Evolutionary conservation across 2,888 invertebrate genomes (phyloP).

Genomic region (Philereme vetulata): DNA sequence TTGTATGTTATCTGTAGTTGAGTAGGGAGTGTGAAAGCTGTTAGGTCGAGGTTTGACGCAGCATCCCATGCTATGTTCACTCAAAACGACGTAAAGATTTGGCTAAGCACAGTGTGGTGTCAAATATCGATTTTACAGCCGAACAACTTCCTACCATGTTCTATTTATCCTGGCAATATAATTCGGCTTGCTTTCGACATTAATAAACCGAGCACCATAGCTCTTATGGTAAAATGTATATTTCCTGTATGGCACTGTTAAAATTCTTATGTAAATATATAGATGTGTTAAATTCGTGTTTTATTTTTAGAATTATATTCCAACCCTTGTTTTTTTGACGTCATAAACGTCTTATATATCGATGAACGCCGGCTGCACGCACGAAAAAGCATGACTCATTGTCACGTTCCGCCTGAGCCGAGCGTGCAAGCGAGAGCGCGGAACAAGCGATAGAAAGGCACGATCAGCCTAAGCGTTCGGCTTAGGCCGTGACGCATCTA

Average conservation of each 20-base stretch:
- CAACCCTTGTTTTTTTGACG: background rate
- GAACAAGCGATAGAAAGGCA: no score
- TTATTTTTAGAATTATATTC: conserved; percentile 49
- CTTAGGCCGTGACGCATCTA: no score
- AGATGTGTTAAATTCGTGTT: conserved; percentile 79
- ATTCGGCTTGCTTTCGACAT: conserved; percentile 65
- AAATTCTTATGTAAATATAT: conserved; percentile 83
- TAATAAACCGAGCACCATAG: conserved; percentile 60
- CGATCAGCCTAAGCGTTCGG: no score
- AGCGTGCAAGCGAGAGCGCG: no score
- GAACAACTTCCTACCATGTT: conserved; percentile 52
- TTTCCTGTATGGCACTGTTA: conserved; percentile 79
- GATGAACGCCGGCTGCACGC: no score
- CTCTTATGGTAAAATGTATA: conserved; percentile 66
- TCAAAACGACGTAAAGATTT: conserved; percentile 74
- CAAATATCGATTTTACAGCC: conserved; percentile 52
- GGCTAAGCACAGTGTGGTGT: conserved; percentile 73
- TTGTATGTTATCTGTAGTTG: conserved; percentile 49
- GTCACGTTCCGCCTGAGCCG: no score
- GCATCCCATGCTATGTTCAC: conserved; percentile 75
- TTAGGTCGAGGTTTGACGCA: conserved; percentile 63
- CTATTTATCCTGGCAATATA: conserved; percentile 65
- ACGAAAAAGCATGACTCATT: no score
- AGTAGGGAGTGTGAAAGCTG: conserved; percentile 51
- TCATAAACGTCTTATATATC: no score